These are phyloP conservation scores for Theretra japonica DNA, from an alignment of 2,888 invertebrate species.

Conservation along the genomic window DNA sequence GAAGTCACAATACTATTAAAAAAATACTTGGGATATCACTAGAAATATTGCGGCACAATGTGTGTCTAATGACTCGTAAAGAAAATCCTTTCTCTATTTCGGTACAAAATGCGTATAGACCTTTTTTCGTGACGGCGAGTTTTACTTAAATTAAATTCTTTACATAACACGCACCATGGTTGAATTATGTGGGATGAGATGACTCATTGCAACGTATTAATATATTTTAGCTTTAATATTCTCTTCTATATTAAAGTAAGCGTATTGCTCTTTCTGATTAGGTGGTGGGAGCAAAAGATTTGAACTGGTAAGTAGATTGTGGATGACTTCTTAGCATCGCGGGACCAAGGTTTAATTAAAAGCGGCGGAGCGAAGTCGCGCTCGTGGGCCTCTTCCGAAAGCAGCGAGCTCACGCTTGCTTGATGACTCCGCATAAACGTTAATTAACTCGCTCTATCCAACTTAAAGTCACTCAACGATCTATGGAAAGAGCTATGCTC, in stretches of 20 bases:
- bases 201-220: slow-evolving; percentile 21
- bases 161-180: slow-evolving; percentile 14
- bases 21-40: slow-evolving; percentile 29
- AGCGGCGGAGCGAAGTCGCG: slow-evolving; percentile 56
- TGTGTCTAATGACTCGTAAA: slow-evolving; percentile 41
- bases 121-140: slow-evolving; percentile 29
- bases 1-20: slow-evolving; percentile 29
- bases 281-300: slow-evolving; percentile 36
- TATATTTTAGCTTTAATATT: slow-evolving; percentile 11
- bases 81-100: slow-evolving; percentile 36
- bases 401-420: slow-evolving; percentile 55
- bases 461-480: slow-evolving; percentile 52
- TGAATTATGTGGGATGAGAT: slow-evolving; percentile 26
- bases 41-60: slow-evolving; percentile 38
- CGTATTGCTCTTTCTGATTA: slow-evolving; percentile 39
- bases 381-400: slow-evolving; percentile 54
- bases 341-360: slow-evolving; percentile 64
- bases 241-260: not conserved
- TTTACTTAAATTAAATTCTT: slow-evolving; percentile 33
- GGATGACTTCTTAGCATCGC: slow-evolving; percentile 52
- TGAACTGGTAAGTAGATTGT: slow-evolving; percentile 48
- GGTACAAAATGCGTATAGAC: slow-evolving; percentile 26
- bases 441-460: slow-evolving; percentile 69
- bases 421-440: slow-evolving; percentile 71
- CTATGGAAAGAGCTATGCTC: slow-evolving; percentile 26